Conservation (phyloP, 2,113 vertebrate species). For the Rhodinocichla rosea region DNA sequence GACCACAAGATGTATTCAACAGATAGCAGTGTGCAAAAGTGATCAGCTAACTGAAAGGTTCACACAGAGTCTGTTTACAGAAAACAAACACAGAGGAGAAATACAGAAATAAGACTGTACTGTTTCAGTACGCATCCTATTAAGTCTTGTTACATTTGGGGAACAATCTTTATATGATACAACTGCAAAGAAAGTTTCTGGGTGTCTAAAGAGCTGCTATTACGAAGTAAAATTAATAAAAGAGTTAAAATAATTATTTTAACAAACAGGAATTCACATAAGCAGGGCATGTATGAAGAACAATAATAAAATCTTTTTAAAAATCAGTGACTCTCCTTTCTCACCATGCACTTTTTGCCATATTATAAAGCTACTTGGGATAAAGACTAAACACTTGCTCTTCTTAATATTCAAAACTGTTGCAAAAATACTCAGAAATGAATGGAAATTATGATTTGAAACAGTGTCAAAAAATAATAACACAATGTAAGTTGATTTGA, state of each 20-base stretch:
- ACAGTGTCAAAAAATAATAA: background rate
- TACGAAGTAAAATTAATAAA: background rate
- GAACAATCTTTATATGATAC: background rate
- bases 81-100: background rate
- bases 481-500: background rate
- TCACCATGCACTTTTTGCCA: background rate
- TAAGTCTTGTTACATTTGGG: background rate
- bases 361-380: background rate
- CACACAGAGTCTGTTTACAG: background rate
- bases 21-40: background rate
- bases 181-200: background rate
- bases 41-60: background rate
- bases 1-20: background rate
- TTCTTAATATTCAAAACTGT: background rate
- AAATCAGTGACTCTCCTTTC: rapidly evolving
- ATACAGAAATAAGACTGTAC: background rate
- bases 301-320: background rate
- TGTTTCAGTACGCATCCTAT: background rate
- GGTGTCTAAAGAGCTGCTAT: background rate
- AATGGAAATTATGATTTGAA: background rate
- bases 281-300: background rate
- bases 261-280: background rate
- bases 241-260: background rate
- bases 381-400: background rate
- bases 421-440: background rate